Base-by-base conservation (phyloP, 2,797 vertebrate genomes). In the Chaunax sp. region DNA sequence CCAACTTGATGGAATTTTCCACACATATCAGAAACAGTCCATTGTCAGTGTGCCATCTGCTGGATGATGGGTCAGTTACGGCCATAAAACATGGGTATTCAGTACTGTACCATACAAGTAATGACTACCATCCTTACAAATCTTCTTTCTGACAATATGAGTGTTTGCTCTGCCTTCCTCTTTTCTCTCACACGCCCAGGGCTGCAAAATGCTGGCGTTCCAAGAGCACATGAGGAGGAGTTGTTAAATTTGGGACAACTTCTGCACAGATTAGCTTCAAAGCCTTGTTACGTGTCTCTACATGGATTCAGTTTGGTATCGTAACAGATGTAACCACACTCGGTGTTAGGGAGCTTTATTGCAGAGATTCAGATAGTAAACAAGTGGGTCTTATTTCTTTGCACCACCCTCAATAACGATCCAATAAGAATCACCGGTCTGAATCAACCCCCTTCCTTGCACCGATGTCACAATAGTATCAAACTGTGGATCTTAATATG, bases 11-110 rank as follows among this genome's bases (percentile, higher is more conserved):
- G 90, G 87, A 91, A 90, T 92, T 89, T 91, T 91, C 80, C 87
- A 88, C 47, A 22, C 80, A 78, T 82, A 64, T 64, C 64, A 58
- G 77, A 77, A 65, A 69, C 62, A 51, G 72, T 78, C 56, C 54
- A 52, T 66, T 41, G 80, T 66, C 81, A 84, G 76, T 80, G 58
- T 90, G 91, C 92, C 91, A 92, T 89, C 92, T 93, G 89, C 87
- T 90, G 92, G 88, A 89, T 69, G 78, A 76, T 46, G 62, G 72
- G 63, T 86, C 79, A 61, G 69, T 74, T 78, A 53, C 72, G 45
- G 49, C 57, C 33, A 51, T 15, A 55, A 22, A 78, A 74, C 47
- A 51, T 5, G 7, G 18, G 33, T 23, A 58, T n/a, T n/a, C n/a
- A n/a, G n/a, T 52, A 28, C 15, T 40, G 38, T 23, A 47, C 9